phyloP scores from a whole-genome alignment of 2,113 vertebrate genomes.

The Morone chrysops region DNA sequence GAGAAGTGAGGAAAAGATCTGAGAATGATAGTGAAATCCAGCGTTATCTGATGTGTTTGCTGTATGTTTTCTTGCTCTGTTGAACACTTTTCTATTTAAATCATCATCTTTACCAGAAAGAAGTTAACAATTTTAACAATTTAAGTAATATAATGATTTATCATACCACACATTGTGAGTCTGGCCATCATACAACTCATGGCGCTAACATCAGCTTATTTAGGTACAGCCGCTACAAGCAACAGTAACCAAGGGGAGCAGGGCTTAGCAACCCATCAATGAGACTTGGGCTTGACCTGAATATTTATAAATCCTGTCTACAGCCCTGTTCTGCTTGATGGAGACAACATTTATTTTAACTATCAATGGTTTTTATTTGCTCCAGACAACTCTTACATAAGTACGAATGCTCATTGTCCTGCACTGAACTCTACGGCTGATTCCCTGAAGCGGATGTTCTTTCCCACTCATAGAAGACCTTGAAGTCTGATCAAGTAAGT shows the following conservation, averaged over 20 bases:
- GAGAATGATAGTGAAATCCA: background rate
- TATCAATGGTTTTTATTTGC: background rate
- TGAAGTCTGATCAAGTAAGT: conserved; percentile 45
- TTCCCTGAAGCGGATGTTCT: background rate
- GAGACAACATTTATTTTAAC: background rate
- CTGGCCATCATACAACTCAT: too few species aligned
- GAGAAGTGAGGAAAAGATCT: background rate
- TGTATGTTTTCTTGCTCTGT: background rate
- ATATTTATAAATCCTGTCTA: too few species aligned
- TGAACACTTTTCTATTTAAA: background rate
- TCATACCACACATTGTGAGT: too few species aligned
- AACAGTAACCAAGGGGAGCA: too few species aligned
- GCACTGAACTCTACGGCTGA: conserved; percentile 2
- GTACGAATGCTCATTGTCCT: background rate
- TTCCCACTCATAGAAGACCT: conserved; percentile 6
- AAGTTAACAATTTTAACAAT: too few species aligned
- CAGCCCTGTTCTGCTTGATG: too few species aligned
- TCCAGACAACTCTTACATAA: background rate
- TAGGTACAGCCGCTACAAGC: too few species aligned
- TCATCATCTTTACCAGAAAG: background rate
- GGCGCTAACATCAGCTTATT: too few species aligned
- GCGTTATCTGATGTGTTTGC: background rate
- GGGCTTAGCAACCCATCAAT: too few species aligned
- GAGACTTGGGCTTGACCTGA: too few species aligned
- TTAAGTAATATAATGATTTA: too few species aligned